Base-by-base conservation (phyloP, 2,113 vertebrate species). In the Setophaga kirtlandii region DNA sequence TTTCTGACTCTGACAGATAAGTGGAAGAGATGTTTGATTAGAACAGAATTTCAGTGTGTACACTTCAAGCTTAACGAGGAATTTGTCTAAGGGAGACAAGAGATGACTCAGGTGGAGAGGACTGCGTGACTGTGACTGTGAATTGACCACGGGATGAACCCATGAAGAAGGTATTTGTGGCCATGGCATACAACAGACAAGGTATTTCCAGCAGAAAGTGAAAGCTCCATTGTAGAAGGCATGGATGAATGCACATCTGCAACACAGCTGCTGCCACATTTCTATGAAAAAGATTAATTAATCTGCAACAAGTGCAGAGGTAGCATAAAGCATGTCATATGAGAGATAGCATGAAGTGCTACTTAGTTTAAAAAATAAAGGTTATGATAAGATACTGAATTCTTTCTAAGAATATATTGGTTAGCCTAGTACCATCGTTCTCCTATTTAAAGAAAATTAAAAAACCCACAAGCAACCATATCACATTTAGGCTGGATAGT, bases 391-490 rank as follows among this genome's bases (percentile, higher is more conserved):
- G 33, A 70, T 37, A 44, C 27, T 9, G 25, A 68, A 59, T 79
- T 90, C 21, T 83, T 76, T 88, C 52, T 47, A 30, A 71, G 39
- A 92, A 30, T 58, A 4, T 60, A 22, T 33, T 67, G 18, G 31
- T 82, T 90, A 55, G 53, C 46, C 18, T 83, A 42, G 35, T 69
- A 52, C 30, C 49, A 83, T 44, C 1, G 15, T 68, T 77, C 33
- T 37, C 28, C 15, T 80, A 8, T 49, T 73, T 46, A 53, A 70
- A 23, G 46, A 69, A 70, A 74, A 58, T 44, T 15, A 41, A 49
- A 64, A 28, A 0, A 35, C 1, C 0, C 15, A 7, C 13, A 62
- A 23, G 28, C 42, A 83, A 12, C 24, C 10, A 4, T 39, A n/a
- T 33, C 65, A 31, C 8, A 44, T 71, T 64, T 46, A 49, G 68